Base-by-base conservation (phyloP, 1,140 invertebrate species). In the Sitophilus oryzae region DNA sequence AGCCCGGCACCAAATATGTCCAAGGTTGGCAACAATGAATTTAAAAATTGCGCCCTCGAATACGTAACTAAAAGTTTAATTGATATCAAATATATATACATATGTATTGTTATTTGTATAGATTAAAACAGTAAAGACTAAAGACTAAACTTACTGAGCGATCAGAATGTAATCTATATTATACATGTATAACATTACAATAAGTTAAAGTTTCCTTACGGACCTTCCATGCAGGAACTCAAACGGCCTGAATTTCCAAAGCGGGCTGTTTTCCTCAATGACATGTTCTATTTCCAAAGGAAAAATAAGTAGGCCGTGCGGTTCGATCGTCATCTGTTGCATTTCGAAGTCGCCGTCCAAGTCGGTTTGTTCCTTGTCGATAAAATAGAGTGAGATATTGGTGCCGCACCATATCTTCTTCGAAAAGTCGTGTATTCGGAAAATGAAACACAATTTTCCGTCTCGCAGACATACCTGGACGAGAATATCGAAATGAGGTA, bases 241-340 rank as follows among this genome's bases (percentile, higher is more conserved):
- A 47, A 56, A 66, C 46, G 69, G 76, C 36, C 72, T 69, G 21
- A 82, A 72, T 18, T 74, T 73, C 52, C 73, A 74, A 0, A 83
- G 65, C 0, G 81, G 81, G 58, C 80, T 82, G 2, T 70, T 60
- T 14, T 73, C 63, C 58, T 82, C 76, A 18, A 84, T 82, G 2
- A 77, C 70, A 67, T 84, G 81, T 16, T 79, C 76, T 0, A 84
- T 76, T 0, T 78, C 77, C 23, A 82, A 73, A 0, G 83, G 82
- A 78, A 82, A 84, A 3, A 83, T 69, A 1, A 84, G 73, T 30
- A 83, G 20, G 74, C 74, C 65, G 35, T 63, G 44, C 14, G 61
- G 57, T 52, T 67, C 55, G 1, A 67, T 53, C 15, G 58, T 52
- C 41, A 72, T 61, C 58, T 64, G 53, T 50, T 58, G 9, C 44